phyloP scores from a whole-genome alignment of 2,113 vertebrate genomes.

The Capricornis sumatraensis region DNA sequence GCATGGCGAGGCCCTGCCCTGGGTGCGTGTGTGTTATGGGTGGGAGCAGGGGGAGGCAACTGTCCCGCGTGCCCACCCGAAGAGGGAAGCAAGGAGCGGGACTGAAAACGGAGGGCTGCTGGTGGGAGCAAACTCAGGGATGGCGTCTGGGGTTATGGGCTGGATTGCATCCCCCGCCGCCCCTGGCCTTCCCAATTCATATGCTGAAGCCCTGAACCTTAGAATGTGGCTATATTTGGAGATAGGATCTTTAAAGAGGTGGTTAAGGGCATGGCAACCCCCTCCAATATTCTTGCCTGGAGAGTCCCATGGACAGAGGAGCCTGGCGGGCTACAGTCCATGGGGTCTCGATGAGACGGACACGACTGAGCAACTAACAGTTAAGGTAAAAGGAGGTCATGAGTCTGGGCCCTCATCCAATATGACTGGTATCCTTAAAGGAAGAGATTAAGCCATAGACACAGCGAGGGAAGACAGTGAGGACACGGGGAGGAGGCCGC shows the following conservation, averaged over 20 bases:
- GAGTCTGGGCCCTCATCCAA: background rate
- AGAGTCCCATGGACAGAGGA: background rate
- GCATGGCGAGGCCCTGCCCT: background rate
- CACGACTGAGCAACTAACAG: background rate
- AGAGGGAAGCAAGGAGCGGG: background rate
- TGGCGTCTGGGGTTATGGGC: rapidly evolving
- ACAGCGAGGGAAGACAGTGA: rapidly evolving
- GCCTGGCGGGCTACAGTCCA: background rate
- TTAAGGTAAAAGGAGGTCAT: background rate
- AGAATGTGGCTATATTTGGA: background rate
- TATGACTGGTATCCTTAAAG: background rate
- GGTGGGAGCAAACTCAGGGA: no score
- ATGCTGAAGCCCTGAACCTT: background rate
- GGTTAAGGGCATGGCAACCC: background rate
- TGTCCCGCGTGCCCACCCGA: rapidly evolving
- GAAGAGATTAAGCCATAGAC: background rate
- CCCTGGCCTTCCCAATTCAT: no score
- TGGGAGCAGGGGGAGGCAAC: background rate
- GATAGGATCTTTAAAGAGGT: background rate
- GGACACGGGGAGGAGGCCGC: rapidly evolving
- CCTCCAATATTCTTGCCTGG: background rate
- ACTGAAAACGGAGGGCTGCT: background rate
- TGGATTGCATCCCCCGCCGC: rapidly evolving
- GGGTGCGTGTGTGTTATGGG: no score
- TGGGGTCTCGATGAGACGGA: rapidly evolving